Conservation (phyloP, 92 coral and sea anemone species). For the Phenganax stokvisi region DNA sequence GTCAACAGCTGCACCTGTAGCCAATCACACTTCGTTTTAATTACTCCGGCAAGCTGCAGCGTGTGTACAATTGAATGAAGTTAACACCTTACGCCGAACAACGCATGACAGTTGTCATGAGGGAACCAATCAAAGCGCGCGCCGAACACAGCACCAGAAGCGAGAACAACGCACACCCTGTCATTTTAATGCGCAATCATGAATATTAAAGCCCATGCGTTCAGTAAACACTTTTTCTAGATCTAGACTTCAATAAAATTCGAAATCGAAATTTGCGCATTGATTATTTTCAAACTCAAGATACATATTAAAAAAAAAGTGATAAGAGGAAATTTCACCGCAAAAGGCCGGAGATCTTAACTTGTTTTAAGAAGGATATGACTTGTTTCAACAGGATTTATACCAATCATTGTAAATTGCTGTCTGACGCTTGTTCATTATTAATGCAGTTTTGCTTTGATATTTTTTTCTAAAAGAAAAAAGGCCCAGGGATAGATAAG, state of each 20-base stretch:
- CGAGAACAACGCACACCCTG: conserved; percentile 15
- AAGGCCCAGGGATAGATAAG: too few species aligned
- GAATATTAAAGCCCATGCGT: conserved; percentile 10
- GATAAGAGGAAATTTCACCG: background rate
- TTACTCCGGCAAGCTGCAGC: conserved; percentile 23
- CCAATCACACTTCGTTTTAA: conserved; percentile 42
- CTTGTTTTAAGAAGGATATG: conserved; percentile 3
- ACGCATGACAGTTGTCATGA: conserved; percentile 22
- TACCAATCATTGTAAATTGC: background rate
- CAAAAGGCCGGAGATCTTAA: background rate
- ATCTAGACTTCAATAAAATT: background rate
- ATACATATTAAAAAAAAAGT: background rate
- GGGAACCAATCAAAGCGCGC: conserved; percentile 17
- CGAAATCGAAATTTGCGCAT: background rate
- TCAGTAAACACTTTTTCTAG: background rate
- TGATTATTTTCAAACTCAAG: background rate
- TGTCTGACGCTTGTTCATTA: background rate
- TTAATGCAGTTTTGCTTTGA: background rate
- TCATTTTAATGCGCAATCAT: conserved; percentile 9
- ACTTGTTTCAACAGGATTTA: background rate
- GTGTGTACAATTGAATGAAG: background rate
- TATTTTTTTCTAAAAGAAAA: too few species aligned
- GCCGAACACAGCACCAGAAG: conserved; percentile 13
- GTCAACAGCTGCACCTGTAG: conserved; percentile 36
- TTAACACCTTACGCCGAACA: conserved; percentile 14